Base-by-base conservation (phyloP, 1,140 invertebrate genomes). In the Trichogramma pretiosum region DNA sequence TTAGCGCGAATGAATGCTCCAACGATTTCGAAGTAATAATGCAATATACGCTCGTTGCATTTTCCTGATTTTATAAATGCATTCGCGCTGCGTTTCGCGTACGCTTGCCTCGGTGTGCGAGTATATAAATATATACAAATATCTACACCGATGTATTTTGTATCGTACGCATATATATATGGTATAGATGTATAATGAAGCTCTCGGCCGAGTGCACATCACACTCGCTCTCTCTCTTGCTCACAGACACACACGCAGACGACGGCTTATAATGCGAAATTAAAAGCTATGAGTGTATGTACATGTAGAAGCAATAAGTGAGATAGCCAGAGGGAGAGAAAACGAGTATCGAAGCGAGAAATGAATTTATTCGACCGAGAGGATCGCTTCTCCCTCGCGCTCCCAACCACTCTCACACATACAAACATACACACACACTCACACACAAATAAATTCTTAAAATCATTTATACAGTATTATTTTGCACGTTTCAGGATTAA, bases 391-490 rank as follows among this genome's bases (percentile, higher is more conserved):
- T n/a, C n/a, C n/a, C n/a, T n/a, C n/a, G n/a, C n/a, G n/a, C n/a
- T n/a, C n/a, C n/a, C n/a, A n/a, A n/a, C n/a, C n/a, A n/a, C n/a
- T n/a, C n/a, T n/a, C n/a, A n/a, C n/a, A n/a, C n/a, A n/a, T n/a
- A n/a, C n/a, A n/a, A n/a, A n/a, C n/a, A n/a, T n/a, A n/a, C n/a
- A n/a, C n/a, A n/a, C n/a, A n/a, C n/a, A n/a, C n/a, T n/a, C n/a
- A n/a, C n/a, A 7, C 30, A 38, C 38, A 36, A 42, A 51, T 51
- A 51, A 51, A 46, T 46, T 51, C 33, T 51, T 42, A 51, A 51
- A 46, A 46, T 51, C 43, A 51, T 51, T 46, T 44, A 51, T 51
- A 46, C 43, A 16, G 43, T 24, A 51, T 51, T 46, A 46, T 46
- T 51, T 51, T 41, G 43, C 23, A 26, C 49, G 39, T 32, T 51